A percentile compares a stretch with the other conserved stretches of the same genome.
phyloP scores from a whole-genome alignment of 2,888 invertebrate genomes.

The Polietes domitor region DNA sequence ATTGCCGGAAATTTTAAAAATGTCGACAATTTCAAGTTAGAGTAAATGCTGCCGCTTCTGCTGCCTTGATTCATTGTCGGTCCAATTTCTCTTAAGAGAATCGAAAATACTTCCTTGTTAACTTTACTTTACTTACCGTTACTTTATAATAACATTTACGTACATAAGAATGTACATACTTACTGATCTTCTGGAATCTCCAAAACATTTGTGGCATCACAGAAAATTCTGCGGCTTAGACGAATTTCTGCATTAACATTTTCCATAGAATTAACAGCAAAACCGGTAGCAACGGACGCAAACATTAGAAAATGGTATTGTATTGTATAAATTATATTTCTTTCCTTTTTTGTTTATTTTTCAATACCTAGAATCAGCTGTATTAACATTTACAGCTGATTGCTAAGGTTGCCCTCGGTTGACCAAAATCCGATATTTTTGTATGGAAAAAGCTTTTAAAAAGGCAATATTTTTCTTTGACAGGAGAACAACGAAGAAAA shows the following conservation, averaged over 20 bases:
- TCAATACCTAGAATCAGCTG: background rate
- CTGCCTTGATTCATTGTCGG: background rate
- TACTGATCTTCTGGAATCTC: background rate
- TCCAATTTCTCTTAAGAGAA: background rate
- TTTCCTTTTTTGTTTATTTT: background rate
- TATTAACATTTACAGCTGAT: too few relatives aligned
- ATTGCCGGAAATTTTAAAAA: background rate
- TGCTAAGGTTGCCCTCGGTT: background rate
- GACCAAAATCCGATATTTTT: background rate
- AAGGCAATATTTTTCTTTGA: too few relatives aligned
- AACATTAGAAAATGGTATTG: background rate
- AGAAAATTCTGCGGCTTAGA: background rate
- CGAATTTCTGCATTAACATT: background rate
- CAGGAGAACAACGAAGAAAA: too few relatives aligned
- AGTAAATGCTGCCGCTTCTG: background rate
- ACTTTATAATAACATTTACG: background rate
- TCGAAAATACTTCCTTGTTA: background rate
- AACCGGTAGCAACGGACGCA: background rate
- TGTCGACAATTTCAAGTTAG: background rate
- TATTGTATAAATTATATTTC: background rate
- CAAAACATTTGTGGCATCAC: background rate
- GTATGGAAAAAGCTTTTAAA: background rate
- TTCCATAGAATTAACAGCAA: background rate
- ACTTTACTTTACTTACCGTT: too few relatives aligned
- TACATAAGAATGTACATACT: background rate